Evolutionary conservation across 2,113 vertebrate species (phyloP), one percentile per base, ranked within the genome.

Genomic region (Hippoglossus stenolepis): DNA sequence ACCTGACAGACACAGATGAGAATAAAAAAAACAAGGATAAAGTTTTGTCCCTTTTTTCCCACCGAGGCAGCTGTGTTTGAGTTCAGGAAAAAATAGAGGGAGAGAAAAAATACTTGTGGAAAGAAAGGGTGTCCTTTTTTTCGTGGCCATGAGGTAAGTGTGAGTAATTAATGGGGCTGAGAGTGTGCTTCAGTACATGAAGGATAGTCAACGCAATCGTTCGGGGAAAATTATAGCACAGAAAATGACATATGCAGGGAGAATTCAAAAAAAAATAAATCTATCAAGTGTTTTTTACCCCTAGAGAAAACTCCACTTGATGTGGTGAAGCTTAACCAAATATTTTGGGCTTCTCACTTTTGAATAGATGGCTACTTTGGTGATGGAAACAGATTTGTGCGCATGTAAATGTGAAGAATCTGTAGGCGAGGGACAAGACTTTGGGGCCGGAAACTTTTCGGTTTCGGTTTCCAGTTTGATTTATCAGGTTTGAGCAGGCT

Each of bases 31-130:
- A 54, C 6, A 70, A 71, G 73, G 26, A 61, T 80, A 85, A 6
- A 56, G 70, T 70, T 77, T 77, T 67, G 72, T 84, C 59, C 61
- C 40, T 73, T 75, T 75, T 75, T 56, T 68, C 65, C 80, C 76
- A 71, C 65, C 65, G 65, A 70, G 51, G 79, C 87, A 85, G 85
- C 89, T 85, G 88, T 84, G 88, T 85, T 85, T 79, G 73, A 85
- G 70, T 73, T 86, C 1, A 61, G 70, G 49, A 18, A 47, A 70
- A 77, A 69, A 47, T 69, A 64, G n/a, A 23, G 24, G 14, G 28
- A 57, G 20, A 7, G 51, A 73, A 73, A 82, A 87, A 79, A 63
- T 62, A 75, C 66, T 73, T 59, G 75, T 61, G 70, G 82, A 91
- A 72, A 67, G 65, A 70, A 84, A 86, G 70, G 65, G 65, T 83